A percentile compares a stretch with the other conserved stretches of the same genome.
phyloP scores from a whole-genome alignment of 2,797 vertebrate genomes.

The Enteromius treurensis region DNA sequence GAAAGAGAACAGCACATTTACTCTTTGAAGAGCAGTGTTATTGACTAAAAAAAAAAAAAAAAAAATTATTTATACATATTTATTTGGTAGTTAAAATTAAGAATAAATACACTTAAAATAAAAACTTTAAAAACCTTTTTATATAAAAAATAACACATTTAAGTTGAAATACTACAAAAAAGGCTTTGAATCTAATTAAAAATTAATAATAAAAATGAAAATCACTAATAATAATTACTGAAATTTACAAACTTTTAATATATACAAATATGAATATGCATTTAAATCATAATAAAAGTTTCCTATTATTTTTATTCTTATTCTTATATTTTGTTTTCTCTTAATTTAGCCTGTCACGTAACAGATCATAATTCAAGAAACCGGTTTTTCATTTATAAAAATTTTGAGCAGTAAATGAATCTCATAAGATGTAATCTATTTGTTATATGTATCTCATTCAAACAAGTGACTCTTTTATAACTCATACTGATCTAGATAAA shows the following conservation, averaged over 20 bases:
- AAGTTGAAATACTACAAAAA: too few relatives aligned
- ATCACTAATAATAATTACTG: too few relatives aligned
- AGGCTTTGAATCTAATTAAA: too few relatives aligned
- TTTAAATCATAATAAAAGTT: too few relatives aligned
- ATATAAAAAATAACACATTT: too few relatives aligned
- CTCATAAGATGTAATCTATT: not conserved
- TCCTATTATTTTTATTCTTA: too few relatives aligned
- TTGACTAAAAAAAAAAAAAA: not conserved
- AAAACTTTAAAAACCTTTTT: too few relatives aligned
- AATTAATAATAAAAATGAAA: too few relatives aligned
- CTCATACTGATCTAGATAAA: not conserved
- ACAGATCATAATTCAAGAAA: not conserved
- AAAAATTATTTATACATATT: not conserved
- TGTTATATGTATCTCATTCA: not conserved
- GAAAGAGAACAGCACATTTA: slow-evolving; percentile 7
- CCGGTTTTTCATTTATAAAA: not conserved
- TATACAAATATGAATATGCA: too few relatives aligned
- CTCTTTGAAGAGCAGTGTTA: not conserved
- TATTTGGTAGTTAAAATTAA: not conserved
- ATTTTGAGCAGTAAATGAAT: not conserved
- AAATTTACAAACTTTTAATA: too few relatives aligned
- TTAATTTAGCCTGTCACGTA: too few relatives aligned
- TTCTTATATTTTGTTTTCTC: too few relatives aligned
- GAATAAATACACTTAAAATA: not conserved
- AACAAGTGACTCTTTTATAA: not conserved